Base-by-base conservation (phyloP, 2,888 invertebrate species). In the Phyllotreta cruciferae region DNA sequence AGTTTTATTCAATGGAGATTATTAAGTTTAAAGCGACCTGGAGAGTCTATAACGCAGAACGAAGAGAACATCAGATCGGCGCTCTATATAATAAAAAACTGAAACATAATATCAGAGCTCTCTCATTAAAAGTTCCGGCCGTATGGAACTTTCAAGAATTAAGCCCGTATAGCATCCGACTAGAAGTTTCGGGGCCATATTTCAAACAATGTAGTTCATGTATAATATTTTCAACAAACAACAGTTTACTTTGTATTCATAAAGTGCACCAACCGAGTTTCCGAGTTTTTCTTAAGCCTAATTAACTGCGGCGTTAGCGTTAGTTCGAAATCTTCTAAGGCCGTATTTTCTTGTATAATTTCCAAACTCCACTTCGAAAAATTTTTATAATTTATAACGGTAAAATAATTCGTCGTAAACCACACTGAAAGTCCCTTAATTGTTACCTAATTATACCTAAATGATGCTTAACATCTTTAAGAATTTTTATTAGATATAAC, bases 201-300 rank as follows among this genome's bases (percentile, higher is more conserved):
- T 50, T 54, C 50, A 56, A 53, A 61, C 54, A 64, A 61, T 54
- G 49, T 60, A 61, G 61, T 61, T 44, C 57, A 55, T 57, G 57
- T 57, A 61, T 61, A 64, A 64, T 61, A 64, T 64, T 64, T 64
- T 57, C 47, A 56, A 61, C 56, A 64, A 64, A 64, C 64, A 58
- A 61, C 50, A 53, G 41, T 56, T 60, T 60, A 56, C 64, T 60
- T 64, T 60, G 64, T 60, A 60, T 64, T 60, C 64, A 60, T 64
- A 60, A 64, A 64, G 64, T 60, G 56, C 34, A 35, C 39, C 52
- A 52, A 37, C 52, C 11, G 52, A 52, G 57, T 49, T 57, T 41
- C 11, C 8, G 9, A 57, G 11, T 50, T 57, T 57, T 57, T 57
- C 11, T 41, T 38, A 39, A 57, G 39, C 41, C 49, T 57, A 57